Evolutionary conservation across 1,140 invertebrate species (phyloP), one percentile per base, ranked within the genome.

Genomic region (Trichonephila inaurata): DNA sequence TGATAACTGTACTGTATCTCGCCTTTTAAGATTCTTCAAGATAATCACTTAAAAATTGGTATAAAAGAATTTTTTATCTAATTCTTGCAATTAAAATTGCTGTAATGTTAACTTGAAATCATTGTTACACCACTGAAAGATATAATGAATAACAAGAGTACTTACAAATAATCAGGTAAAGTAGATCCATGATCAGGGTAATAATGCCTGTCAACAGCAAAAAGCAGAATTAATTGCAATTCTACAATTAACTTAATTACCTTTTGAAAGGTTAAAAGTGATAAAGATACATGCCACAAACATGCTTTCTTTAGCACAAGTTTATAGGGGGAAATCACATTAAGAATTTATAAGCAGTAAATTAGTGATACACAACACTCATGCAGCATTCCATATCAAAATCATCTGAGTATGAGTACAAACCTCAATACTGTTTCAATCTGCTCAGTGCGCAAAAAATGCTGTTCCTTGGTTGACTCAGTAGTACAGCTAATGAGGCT

Each of bases 141-240:
- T 51, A 51, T 51, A 51, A 51, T 51, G 51, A 33, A 66, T 58
- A 24, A 3, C 51, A 12, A 90, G 8, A 44, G 90, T 95, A 96
- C 97, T 97, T 96, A 97, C 97, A 97, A 96, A 95, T 97, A 97
- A 95, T 97, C 97, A 95, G 97, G 97, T 96, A 97, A 97, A 95
- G 97, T 96, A 95, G 96, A 95, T 94, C 96, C 96, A 96, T 51
- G 51, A 51, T 94, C 94, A 24, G 94, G 90, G 77, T 94, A 94
- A 64, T 94, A 94, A 69, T 89, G 94, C 87, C 94, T 94, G 69
- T 89, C 33, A 85, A 85, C 14, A 85, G 44, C n/a, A 58, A 85
- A 85, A 85, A 19, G 33, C 4, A 85, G n/a, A 60, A 85, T 18
- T 85, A 60, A 85, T 40, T 5, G 16, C 62, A 19, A 21, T 85